phyloP scores from a whole-genome alignment of 2,888 invertebrate genomes.

The Drosophila quasianomalipes region DNA sequence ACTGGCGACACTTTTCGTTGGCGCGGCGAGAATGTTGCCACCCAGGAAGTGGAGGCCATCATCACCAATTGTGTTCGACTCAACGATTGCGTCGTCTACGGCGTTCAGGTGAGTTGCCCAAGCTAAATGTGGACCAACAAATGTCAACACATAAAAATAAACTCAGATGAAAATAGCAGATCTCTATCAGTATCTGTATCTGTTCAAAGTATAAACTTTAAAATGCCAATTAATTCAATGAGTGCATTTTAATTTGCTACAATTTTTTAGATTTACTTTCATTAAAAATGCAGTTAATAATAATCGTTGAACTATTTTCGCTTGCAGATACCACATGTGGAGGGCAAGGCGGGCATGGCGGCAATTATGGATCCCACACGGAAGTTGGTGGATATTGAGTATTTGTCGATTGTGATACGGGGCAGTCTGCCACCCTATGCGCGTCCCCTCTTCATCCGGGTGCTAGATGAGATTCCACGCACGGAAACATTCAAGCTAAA shows the following conservation, averaged over 20 bases:
- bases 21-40: constrained; percentile 99
- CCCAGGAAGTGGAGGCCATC: constrained; percentile 96
- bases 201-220: too few relatives aligned
- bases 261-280: not conserved
- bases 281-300: not conserved
- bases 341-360: constrained; percentile 97
- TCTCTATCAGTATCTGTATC: not conserved
- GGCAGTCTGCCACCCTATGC: constrained; percentile 93
- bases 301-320: not conserved
- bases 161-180: not conserved
- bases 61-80: constrained; percentile 91
- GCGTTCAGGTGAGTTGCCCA: constrained; percentile 91
- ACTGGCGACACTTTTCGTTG: constrained; percentile 94
- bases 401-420: constrained; percentile 89
- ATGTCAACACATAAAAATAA: constrained; percentile 15
- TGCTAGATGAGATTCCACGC: constrained; percentile 91
- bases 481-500: constrained; percentile 97
- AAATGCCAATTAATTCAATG: not conserved
- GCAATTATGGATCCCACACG: constrained; percentile 91
- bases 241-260: not conserved
- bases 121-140: not conserved
- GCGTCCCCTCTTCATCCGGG: constrained; percentile 94
- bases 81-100: constrained; percentile 94
- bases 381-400: constrained; percentile 86
- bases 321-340: constrained; percentile 90